A percentile compares a stretch with the other conserved stretches of the same genome.
These are phyloP conservation scores for Cerceris ruficornis DNA, from an alignment of 2,888 invertebrate species.

Conservation along the genomic window DNA sequence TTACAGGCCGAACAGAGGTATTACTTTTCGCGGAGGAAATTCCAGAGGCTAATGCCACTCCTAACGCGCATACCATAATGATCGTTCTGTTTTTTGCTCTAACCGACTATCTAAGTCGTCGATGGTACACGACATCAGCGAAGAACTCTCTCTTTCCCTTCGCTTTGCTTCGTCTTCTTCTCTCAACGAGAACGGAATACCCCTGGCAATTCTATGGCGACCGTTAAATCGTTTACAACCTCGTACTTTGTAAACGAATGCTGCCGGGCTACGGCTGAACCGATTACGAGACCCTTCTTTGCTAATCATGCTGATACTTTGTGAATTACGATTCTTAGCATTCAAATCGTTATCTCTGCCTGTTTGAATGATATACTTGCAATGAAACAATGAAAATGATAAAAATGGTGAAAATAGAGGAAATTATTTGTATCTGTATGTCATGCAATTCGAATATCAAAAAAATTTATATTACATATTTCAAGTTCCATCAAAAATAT, in stretches of 20 bases:
- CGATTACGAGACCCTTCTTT: slow-evolving; percentile 22
- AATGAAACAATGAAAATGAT: too few species aligned
- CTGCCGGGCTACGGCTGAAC: slow-evolving; percentile 30
- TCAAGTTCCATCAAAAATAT: too few species aligned
- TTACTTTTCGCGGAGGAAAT: slow-evolving; percentile 72
- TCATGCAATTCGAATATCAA: too few species aligned
- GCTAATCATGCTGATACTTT: slow-evolving; percentile 41
- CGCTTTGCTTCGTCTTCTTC: slow-evolving; percentile 13
- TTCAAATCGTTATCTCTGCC: too few species aligned
- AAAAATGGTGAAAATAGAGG: too few species aligned
- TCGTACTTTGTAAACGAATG: slow-evolving; percentile 63
- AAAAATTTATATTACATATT: too few species aligned
- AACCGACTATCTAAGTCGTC: slow-evolving; percentile 43
- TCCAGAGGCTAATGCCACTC: slow-evolving; percentile 62
- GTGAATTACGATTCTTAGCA: too few species aligned
- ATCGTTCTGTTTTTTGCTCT: slow-evolving; percentile 61
- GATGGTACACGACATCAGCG: slow-evolving; percentile 54
- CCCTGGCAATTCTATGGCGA: slow-evolving; percentile 62
- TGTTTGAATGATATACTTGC: too few species aligned
- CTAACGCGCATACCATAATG: slow-evolving; percentile 69
- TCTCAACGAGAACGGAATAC: slow-evolving; percentile 1
- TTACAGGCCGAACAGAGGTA: slow-evolving; percentile 60
- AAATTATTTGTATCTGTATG: too few species aligned
- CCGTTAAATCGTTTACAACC: slow-evolving; percentile 71
- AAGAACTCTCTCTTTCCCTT: slow-evolving; percentile 6